phyloP scores from a whole-genome alignment of 2,888 invertebrate species.

The Physocephala rufipes region DNA sequence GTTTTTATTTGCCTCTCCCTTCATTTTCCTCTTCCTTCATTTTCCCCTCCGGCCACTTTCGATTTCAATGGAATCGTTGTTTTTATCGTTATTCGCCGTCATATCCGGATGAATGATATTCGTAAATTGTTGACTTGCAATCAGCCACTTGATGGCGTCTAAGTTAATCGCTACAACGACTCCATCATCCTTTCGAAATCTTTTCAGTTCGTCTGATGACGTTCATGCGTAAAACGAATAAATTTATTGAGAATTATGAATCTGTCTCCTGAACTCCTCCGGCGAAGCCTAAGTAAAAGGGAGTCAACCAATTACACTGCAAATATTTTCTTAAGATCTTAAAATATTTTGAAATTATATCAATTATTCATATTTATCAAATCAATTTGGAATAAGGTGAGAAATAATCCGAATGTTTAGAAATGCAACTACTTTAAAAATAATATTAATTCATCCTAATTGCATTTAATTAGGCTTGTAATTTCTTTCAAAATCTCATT shows the following conservation, averaged over 20 bases:
- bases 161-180: background rate
- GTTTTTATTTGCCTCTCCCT: background rate
- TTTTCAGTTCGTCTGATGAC: background rate
- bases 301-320: no score
- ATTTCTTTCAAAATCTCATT: no score
- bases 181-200: background rate
- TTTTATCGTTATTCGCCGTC: background rate
- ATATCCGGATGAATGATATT: background rate
- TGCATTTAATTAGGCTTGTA: no score
- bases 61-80: slow-evolving; percentile 9
- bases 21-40: background rate
- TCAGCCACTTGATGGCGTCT: background rate
- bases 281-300: no score
- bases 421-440: no score
- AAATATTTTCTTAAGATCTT: no score
- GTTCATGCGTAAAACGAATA: slow-evolving; percentile 2
- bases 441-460: no score
- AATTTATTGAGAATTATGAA: background rate
- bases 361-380: no score
- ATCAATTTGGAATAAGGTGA: no score
- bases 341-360: no score
- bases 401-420: no score
- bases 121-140: background rate
- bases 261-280: background rate
- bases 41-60: background rate